A percentile compares a stretch with the other conserved stretches of the same genome.
Conservation (phyloP, 1,140 invertebrate species). For the Drosophila nasuta region DNA sequence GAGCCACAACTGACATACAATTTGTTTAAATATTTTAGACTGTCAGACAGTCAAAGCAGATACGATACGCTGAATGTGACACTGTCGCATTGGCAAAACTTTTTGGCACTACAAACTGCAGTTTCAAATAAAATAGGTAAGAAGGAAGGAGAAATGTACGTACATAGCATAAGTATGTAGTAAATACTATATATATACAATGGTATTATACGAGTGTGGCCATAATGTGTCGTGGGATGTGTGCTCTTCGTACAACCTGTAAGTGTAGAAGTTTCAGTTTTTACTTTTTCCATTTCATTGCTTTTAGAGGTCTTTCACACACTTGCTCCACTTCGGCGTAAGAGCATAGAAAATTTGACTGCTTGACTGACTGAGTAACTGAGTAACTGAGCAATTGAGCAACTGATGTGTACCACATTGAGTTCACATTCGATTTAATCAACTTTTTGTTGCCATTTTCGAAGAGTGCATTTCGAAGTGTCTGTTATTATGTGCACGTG, state of each 20-base stretch:
- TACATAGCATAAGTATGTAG: background rate
- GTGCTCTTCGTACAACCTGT: slow-evolving; percentile 1
- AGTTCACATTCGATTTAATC: slow-evolving; percentile 30
- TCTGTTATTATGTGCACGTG: slow-evolving; percentile 28
- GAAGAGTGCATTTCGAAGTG: slow-evolving; percentile 21
- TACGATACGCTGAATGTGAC: slow-evolving; percentile 27
- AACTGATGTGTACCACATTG: slow-evolving; percentile 20
- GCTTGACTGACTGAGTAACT: slow-evolving; percentile 8
- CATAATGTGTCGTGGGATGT: background rate
- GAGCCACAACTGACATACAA: slow-evolving; percentile 39
- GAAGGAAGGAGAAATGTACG: background rate
- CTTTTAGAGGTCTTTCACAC: slow-evolving; percentile 23
- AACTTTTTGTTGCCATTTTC: slow-evolving; percentile 9
- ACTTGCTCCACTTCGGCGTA: slow-evolving; percentile 23
- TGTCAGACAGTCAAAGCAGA: slow-evolving; percentile 4
- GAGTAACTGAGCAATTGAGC: slow-evolving; percentile 2
- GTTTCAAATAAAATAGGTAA: slow-evolving; percentile 3
- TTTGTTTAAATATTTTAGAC: slow-evolving; percentile 51
- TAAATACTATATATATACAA: slow-evolving; percentile 6
- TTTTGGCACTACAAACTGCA: slow-evolving; percentile 21
- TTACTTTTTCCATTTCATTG: slow-evolving; percentile 37
- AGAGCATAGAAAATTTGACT: slow-evolving; percentile 20
- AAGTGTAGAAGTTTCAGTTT: slow-evolving; percentile 23
- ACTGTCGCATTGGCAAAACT: slow-evolving; percentile 39
- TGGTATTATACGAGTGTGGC: background rate